Base-by-base conservation (phyloP, 2,797 vertebrate genomes). In the Mastacembelus armatus region DNA sequence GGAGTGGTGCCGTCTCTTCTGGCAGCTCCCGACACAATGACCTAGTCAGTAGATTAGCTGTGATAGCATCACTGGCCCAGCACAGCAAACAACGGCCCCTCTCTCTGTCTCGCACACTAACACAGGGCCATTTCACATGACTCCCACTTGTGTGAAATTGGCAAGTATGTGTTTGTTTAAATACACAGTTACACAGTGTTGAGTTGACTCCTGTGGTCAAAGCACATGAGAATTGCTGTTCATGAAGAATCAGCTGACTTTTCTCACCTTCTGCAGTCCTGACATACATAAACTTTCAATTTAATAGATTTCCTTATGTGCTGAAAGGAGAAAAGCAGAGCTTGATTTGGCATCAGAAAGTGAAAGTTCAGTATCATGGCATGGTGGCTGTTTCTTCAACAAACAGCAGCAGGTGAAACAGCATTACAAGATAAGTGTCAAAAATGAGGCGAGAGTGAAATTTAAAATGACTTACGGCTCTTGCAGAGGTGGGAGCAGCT, bases 1-100 rank as follows among this genome's bases (percentile, higher is more conserved):
- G 63, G 61, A 51, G 39, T 7, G 5, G 22, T 3, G 44, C 44
- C n/a, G 27, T 77, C 43, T 71, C 71, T 49, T 44, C 74, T 63
- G 69, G 71, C 69, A 71, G 66, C 57, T 65, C 54, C 26, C 7
- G 2, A 66, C 68, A 80, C 76, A 84, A 73, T 66, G 77, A 77
- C 68, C 45, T 64, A 65, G 69, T 51, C 71, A 78, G 80, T 43
- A 78, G 77, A 81, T 89, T 66, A 81, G 78, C 71, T 3, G 36
- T 0, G 73, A 81, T 78, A 78, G 74, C 74, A 74, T 85, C 85
- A 16, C 38, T 6, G 32, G 58, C 15, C 22, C 57, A 7, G 47
- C 57, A 52, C 42, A 3, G 33, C 75, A 83, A 85, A 89, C 87
- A 87, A 82, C 38, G 42, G 56, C 71, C 54, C 8, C 71, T 77